Base-by-base conservation (phyloP, 2,797 vertebrate genomes). In the Onychomys arenicola region DNA sequence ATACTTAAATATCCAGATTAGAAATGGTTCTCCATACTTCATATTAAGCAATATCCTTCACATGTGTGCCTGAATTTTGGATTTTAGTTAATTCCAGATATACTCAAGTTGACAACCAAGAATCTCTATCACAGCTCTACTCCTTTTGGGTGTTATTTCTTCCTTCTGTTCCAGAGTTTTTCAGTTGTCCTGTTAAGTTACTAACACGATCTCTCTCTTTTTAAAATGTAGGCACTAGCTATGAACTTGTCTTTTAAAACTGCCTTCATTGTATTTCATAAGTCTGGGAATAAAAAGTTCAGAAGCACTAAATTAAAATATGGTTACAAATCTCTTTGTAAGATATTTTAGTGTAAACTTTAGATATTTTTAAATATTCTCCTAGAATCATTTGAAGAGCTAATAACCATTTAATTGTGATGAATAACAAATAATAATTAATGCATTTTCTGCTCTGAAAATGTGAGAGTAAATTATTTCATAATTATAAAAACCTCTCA, bases 381-480 rank as follows among this genome's bases (percentile, higher is more conserved):
- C 63, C 23, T 89, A 76, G 23, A 78, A 83, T 92, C 32, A 63
- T 83, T 94, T 94, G 86, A 82, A 94, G 16, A 90, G 16, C 16
- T 27, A 73, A 88, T 65, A 94, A 93, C 80, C 13, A 90, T 88
- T 89, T 81, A 17, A 91, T 81, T 90, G 37, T 84, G 77, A 93
- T 37, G 25, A 91, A 71, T 21, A 52, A 73, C 40, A 83, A 90
- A 95, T 34, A 93, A 71, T 89, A 95, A 93, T 91, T 69, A 95
- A 89, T 67, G 37, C 5, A 83, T 86, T 1, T 80, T 80, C 2
- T 16, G 25, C 43, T 71, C 19, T 73, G 86, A 90, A 78, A 82
- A 83, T 25, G 3, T 84, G 57, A 91, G 57, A 90, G 69, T 71
- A 82, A 69, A 52, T 34, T 59, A 59, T 76, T 69, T 76, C 88